Base-by-base conservation (phyloP, 2,888 invertebrate genomes). In the Altica lythri region DNA sequence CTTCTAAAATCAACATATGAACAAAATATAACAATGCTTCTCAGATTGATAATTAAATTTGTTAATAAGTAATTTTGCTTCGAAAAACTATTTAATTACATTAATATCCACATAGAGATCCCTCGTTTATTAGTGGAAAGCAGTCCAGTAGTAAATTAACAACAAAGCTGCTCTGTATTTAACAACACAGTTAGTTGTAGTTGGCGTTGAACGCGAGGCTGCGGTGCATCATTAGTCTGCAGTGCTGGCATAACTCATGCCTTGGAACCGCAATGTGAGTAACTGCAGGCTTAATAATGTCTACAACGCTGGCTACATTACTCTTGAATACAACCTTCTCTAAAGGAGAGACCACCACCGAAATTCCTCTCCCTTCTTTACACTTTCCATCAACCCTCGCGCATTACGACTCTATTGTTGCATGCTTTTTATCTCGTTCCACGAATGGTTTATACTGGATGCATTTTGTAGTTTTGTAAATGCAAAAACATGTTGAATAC, bases 271-370 rank as follows among this genome's bases (percentile, higher is more conserved):
- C 74, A 72, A 66, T 67, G 70, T 75, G 74, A 73, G 71, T 74
- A 73, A 75, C 72, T 71, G 71, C 71, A 66, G 65, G 71, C 72
- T 74, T 74, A 74, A 75, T 74, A 74, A 74, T 70, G 72, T 70
- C 70, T 68, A 67, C 66, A 68, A 58, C 64, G 66, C 59, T 51
- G 52, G 63, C 59, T 61, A 65, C 60, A 63, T 64, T 65, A 65
- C 60, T 65, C 58, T 56, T 57, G 52, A 55, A 56, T 51, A 48
- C 51, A 44, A 40, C 40, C 57, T 52, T 42, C 56, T 47, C 30
- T 35, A 35, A 45, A 51, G 25, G 43, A 57, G n/a, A n/a, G 49
- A 40, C 53, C 55, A 56, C 55, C 59, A 49, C 59, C 49, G 42
- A 56, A 59, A 57, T 57, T 55, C 50, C 52, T 50, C 45, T 57